These are phyloP conservation scores for Melieria crassipennis DNA, from an alignment of 2,888 invertebrate species.

Conservation along the genomic window DNA sequence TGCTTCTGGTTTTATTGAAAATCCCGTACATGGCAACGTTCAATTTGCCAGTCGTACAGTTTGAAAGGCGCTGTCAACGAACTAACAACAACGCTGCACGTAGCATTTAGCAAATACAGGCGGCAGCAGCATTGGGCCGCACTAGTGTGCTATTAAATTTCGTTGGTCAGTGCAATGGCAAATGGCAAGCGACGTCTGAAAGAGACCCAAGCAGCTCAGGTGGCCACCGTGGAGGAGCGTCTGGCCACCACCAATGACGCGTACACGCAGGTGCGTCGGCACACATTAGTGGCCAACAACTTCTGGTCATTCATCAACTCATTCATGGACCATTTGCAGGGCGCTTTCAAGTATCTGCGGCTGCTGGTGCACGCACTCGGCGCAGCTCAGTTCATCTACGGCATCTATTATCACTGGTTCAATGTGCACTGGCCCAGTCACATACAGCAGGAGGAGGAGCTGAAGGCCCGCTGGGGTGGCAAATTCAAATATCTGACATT, in stretches of 20 bases:
- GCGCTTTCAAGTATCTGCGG: conserved; percentile 51
- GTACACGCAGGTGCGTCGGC: conserved; percentile 17
- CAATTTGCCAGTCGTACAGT: background rate
- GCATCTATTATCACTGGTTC: conserved; percentile 75
- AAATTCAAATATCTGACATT: conserved; percentile 86
- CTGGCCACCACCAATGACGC: conserved; percentile 19
- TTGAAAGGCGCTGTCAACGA: conserved; percentile 17
- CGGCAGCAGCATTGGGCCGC: background rate
- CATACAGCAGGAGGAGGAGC: conserved; percentile 45
- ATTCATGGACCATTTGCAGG: conserved; percentile 16
- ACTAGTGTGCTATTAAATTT: background rate
- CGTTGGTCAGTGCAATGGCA: conserved; percentile 17
- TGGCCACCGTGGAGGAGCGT: conserved; percentile 9
- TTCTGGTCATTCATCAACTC: background rate
- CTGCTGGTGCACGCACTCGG: conserved; percentile 69
- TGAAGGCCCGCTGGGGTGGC: conserved; percentile 69
- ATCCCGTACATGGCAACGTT: too few relatives aligned
- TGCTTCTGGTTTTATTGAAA: too few relatives aligned
- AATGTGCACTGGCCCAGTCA: conserved; percentile 66
- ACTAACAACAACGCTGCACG: background rate
- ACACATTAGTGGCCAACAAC: background rate
- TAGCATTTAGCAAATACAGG: too few relatives aligned
- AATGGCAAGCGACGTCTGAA: conserved; percentile 28
- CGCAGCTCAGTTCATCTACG: conserved; percentile 73
- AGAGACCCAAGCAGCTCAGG: conserved; percentile 13